Percentiles rank a stretch among this genome's conserved stretches.
Evolutionary conservation across 2,797 vertebrate genomes (phyloP).

Genomic region (Avahi laniger): DNA sequence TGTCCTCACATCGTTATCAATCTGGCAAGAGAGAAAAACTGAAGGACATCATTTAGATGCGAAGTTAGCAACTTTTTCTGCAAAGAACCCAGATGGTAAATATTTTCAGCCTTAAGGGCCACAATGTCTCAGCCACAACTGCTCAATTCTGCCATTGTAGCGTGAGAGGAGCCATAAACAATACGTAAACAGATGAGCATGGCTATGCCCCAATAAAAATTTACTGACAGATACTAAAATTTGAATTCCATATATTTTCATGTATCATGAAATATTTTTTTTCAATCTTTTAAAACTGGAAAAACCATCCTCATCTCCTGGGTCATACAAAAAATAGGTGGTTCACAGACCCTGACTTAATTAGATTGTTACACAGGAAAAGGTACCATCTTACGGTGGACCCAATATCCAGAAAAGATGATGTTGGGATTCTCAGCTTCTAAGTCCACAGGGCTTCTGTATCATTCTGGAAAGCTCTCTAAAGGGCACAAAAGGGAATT

Average conservation of each 20-base stretch:
- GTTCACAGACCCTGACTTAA: background rate
- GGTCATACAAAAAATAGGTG: background rate
- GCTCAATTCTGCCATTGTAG: background rate
- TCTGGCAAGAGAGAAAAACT: background rate
- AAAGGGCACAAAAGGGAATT: too few relatives aligned
- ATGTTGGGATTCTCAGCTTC: background rate
- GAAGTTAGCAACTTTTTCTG: background rate
- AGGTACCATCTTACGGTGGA: background rate
- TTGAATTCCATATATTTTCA: background rate
- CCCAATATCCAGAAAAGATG: background rate
- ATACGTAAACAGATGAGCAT: rapidly evolving
- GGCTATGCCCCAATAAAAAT: background rate
- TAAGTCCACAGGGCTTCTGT: rapidly evolving
- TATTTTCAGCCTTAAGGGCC: background rate
- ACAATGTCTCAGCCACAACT: rapidly evolving
- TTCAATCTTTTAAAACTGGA: background rate
- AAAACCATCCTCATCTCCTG: background rate
- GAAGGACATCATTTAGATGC: background rate
- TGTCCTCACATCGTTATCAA: rapidly evolving
- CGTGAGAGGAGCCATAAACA: background rate
- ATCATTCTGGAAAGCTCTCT: background rate
- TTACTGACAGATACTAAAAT: background rate
- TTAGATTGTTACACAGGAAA: background rate
- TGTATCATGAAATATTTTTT: background rate
- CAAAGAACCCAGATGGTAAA: background rate